Evolutionary conservation across 2,113 vertebrate species (phyloP).

Genomic region (Carassius auratus): DNA sequence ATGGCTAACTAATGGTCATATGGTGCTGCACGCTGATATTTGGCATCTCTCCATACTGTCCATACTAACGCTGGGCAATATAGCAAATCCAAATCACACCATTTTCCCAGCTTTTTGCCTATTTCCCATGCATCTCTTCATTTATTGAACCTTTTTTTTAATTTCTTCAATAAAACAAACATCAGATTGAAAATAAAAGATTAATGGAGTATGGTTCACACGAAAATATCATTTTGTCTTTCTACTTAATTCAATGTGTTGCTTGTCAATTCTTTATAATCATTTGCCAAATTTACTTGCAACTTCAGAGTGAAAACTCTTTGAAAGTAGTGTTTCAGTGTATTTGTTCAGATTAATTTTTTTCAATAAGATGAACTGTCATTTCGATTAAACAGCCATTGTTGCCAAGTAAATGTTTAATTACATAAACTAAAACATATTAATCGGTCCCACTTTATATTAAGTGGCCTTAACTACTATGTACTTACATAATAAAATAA

Average conservation of each 20-base stretch:
- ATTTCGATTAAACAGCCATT: neutral
- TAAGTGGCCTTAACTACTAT: too few relatives aligned
- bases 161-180: too few relatives aligned
- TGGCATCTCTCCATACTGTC: neutral
- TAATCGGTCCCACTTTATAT: neutral
- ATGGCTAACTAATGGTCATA: slow-evolving; percentile 38
- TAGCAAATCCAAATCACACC: neutral
- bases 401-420: neutral
- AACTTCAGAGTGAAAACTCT: neutral
- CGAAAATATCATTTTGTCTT: too few relatives aligned
- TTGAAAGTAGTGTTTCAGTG: neutral
- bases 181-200: too few relatives aligned
- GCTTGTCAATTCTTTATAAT: neutral
- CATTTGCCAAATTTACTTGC: neutral
- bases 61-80: neutral
- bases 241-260: too few relatives aligned
- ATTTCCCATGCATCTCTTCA: neutral
- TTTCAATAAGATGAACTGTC: neutral
- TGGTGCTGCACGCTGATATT: slow-evolving; percentile 23
- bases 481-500: too few relatives aligned
- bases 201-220: too few relatives aligned
- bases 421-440: neutral
- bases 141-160: neutral
- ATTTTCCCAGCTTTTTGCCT: neutral
- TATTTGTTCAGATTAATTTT: neutral